phyloP scores from a whole-genome alignment of 2,888 invertebrate species.

The Lasioglossum morio region DNA sequence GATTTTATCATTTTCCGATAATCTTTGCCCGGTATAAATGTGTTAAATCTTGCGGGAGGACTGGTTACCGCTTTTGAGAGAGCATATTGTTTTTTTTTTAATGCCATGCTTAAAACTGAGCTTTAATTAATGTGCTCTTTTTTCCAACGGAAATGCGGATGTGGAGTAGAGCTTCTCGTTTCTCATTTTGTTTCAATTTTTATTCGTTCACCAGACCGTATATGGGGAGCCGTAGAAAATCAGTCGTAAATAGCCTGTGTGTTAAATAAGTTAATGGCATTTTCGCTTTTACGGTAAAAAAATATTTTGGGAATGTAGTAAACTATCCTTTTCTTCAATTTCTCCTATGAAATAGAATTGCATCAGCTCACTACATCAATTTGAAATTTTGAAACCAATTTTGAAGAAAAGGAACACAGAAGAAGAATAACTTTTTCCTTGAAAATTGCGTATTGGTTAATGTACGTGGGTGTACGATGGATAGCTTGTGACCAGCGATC shows the following conservation, averaged over 20 bases:
- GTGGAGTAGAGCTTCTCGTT: background rate
- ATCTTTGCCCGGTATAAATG: background rate
- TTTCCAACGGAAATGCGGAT: background rate
- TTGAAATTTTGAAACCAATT: background rate
- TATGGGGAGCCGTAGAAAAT: background rate
- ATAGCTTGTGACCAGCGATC: background rate
- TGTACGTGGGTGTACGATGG: background rate
- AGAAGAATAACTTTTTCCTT: background rate
- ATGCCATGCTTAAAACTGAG: background rate
- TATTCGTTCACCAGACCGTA: background rate
- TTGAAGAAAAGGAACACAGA: background rate
- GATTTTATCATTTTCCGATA: constrained; percentile 10
- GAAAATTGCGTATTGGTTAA: background rate
- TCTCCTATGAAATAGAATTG: background rate
- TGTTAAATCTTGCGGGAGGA: background rate
- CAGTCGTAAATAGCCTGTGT: background rate
- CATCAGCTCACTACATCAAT: background rate
- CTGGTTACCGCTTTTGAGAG: background rate
- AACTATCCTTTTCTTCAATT: background rate
- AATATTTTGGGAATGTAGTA: no score
- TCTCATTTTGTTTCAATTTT: background rate
- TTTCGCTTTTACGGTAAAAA: no score
- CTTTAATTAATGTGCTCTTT: background rate
- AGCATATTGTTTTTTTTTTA: constrained; percentile 9
- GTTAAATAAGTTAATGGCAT: background rate